These are phyloP conservation scores for Meles meles DNA, from an alignment of 2,113 vertebrate species.

Conservation along the genomic window DNA sequence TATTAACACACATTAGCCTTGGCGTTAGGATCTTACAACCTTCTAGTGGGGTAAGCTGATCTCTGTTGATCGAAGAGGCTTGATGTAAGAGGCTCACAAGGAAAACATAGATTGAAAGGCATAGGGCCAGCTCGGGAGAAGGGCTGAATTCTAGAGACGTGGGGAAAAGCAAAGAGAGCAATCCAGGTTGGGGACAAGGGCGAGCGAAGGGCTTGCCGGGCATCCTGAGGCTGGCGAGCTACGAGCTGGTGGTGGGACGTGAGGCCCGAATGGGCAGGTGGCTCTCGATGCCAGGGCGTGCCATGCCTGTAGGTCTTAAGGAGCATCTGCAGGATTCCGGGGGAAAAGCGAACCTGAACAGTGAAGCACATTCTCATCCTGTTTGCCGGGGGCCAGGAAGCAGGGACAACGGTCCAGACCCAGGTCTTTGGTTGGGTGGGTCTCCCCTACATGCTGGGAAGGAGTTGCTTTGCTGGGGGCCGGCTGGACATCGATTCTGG, in stretches of 20 bases:
- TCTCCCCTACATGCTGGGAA: neutral
- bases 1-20: neutral
- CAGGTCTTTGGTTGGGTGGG: neutral
- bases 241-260: neutral
- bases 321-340: neutral
- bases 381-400: neutral
- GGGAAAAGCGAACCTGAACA: neutral
- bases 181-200: neutral
- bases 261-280: neutral
- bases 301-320: too few relatives aligned
- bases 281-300: neutral
- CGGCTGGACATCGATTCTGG: rapidly evolving
- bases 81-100: neutral
- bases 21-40: neutral
- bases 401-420: too few relatives aligned
- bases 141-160: neutral
- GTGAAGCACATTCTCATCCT: neutral
- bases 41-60: neutral
- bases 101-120: neutral
- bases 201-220: rapidly evolving
- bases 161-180: neutral
- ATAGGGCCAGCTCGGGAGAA: neutral
- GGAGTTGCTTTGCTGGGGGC: neutral
- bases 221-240: neutral
- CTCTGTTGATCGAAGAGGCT: neutral